Evolutionary conservation across 2,888 invertebrate species (phyloP).

Genomic region (Hyalella azteca): DNA sequence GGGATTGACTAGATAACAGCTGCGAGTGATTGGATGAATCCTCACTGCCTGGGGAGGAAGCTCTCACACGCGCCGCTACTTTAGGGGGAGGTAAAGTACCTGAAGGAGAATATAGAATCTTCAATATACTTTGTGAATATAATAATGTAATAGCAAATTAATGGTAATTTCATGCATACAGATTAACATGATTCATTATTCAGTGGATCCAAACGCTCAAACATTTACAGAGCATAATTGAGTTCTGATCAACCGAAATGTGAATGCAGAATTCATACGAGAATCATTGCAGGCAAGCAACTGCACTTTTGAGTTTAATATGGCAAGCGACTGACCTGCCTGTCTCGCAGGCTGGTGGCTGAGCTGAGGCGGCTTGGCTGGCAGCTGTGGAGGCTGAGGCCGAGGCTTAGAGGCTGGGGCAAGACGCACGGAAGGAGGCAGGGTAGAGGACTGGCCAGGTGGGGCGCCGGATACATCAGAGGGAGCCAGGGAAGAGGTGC

Average conservation of each 20-base stretch:
- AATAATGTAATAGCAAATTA: too few relatives aligned
- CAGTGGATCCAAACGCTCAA: too few relatives aligned
- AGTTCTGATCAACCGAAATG: slow-evolving; percentile 48
- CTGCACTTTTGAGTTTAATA: too few relatives aligned
- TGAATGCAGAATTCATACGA: not conserved
- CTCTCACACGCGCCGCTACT: slow-evolving; percentile 54
- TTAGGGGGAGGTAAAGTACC: slow-evolving; percentile 49
- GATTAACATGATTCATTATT: too few relatives aligned
- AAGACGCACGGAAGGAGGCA: not conserved
- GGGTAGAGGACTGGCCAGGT: not conserved
- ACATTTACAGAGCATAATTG: not conserved
- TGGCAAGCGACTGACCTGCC: slow-evolving; percentile 44
- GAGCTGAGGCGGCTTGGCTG: slow-evolving; percentile 56
- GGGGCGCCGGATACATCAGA: not conserved
- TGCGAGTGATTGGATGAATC: slow-evolving; percentile 13
- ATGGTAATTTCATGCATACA: too few relatives aligned
- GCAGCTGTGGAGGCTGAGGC: slow-evolving; percentile 54
- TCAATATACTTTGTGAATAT: too few relatives aligned
- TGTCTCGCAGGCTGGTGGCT: slow-evolving; percentile 55
- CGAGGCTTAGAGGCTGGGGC: not conserved
- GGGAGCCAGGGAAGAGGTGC: not conserved
- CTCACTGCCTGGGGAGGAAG: slow-evolving; percentile 48
- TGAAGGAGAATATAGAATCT: too few relatives aligned
- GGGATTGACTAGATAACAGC: slow-evolving; percentile 27
- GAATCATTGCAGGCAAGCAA: too few relatives aligned